phyloP scores from a whole-genome alignment of 2,888 invertebrate species.

The Opisthograptis luteolata region DNA sequence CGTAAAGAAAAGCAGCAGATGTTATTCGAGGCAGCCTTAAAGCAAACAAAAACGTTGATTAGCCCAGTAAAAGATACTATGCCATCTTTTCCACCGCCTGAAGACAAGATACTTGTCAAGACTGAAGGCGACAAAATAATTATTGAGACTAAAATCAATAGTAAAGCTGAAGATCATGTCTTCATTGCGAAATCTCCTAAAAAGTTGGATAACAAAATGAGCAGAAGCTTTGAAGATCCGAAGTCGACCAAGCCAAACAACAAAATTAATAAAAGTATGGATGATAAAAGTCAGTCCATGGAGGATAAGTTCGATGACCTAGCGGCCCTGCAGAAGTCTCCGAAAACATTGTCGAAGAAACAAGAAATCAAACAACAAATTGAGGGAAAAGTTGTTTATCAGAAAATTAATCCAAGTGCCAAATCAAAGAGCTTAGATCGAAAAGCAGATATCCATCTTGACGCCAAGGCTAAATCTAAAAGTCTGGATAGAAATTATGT shows the following conservation, averaged over 20 bases:
- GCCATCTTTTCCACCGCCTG: slow-evolving; percentile 89
- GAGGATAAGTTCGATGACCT: slow-evolving; percentile 86
- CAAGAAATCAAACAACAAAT: slow-evolving; percentile 86
- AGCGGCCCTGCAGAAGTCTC: slow-evolving; percentile 82
- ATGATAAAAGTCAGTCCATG: slow-evolving; percentile 86
- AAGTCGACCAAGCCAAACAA: slow-evolving; percentile 81
- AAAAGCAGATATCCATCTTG: slow-evolving; percentile 84
- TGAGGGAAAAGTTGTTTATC: slow-evolving; percentile 86
- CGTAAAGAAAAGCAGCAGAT: slow-evolving; percentile 90
- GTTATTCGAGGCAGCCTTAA: slow-evolving; percentile 89
- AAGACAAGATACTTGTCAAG: slow-evolving; percentile 89
- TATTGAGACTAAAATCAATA: slow-evolving; percentile 89
- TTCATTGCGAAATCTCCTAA: slow-evolving; percentile 90
- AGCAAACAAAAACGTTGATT: slow-evolving; percentile 89
- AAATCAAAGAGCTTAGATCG: slow-evolving; percentile 88
- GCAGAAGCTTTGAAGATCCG: slow-evolving; percentile 86
- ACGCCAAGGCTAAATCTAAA: slow-evolving; percentile 85
- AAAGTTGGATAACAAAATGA: slow-evolving; percentile 86
- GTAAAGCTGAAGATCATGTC: slow-evolving; percentile 90
- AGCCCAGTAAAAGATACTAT: slow-evolving; percentile 89
- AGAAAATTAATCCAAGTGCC: slow-evolving; percentile 78
- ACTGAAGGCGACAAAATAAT: slow-evolving; percentile 88
- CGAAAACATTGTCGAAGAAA: slow-evolving; percentile 84
- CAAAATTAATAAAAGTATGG: slow-evolving; percentile 86
- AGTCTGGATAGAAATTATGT: slow-evolving; percentile 88